Conservation (phyloP, 2,113 vertebrate genomes). For the Bostrychus sinensis region DNA sequence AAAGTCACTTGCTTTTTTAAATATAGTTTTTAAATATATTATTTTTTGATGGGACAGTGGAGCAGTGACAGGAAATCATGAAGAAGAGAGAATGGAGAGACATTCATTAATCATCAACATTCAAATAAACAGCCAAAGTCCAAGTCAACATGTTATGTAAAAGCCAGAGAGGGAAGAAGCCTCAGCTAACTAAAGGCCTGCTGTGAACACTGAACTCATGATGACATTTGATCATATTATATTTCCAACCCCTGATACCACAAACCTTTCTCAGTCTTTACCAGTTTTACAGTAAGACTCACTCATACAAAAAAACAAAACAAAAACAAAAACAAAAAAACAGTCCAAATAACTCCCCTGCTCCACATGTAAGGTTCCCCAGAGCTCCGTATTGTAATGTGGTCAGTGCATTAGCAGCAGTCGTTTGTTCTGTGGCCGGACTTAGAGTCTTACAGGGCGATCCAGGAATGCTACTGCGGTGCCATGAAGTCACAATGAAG, state of each 20-base stretch:
- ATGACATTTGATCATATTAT: too few species aligned
- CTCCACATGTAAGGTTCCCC: constrained; percentile 1
- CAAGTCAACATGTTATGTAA: too few species aligned
- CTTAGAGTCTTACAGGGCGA: constrained; percentile 65
- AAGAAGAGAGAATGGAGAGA: too few species aligned
- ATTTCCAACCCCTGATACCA: neutral
- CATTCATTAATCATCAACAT: too few species aligned
- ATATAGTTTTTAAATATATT: too few species aligned
- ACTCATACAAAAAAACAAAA: neutral
- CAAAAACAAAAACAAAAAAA: neutral
- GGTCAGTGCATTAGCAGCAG: constrained; percentile 54
- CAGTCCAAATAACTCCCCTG: neutral
- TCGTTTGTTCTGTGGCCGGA: constrained; percentile 59
- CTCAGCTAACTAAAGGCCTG: neutral
- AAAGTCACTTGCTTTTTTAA: too few species aligned
- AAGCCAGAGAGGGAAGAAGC: neutral
- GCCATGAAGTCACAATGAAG: constrained; percentile 59
- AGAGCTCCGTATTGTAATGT: constrained; percentile 15
- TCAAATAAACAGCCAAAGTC: too few species aligned
- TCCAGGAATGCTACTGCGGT: constrained; percentile 57
- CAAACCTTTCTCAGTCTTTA: neutral
- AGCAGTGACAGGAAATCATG: too few species aligned
- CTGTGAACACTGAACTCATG: neutral
- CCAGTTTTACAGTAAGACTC: neutral
- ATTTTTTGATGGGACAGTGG: too few species aligned